Evolutionary conservation across 2,113 vertebrate species (phyloP), one percentile per base, ranked within the genome.

Genomic region (Syrrhaptes paradoxus): DNA sequence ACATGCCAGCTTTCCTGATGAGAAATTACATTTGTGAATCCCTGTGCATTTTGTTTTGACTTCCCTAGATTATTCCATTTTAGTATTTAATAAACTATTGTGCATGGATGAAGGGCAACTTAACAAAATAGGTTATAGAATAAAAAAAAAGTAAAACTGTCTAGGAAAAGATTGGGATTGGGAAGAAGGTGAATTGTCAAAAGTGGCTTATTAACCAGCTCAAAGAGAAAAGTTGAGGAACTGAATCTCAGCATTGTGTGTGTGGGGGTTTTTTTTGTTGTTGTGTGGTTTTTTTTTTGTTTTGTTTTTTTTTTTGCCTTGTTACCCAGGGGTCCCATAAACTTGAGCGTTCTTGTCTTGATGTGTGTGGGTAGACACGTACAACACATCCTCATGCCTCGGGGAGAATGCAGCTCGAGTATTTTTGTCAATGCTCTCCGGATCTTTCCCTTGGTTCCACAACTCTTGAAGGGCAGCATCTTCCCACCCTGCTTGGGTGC

Each of bases 301-400:
- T 36, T 36, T 36, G 36, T 7, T 7, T 36, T 49, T 55, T 85
- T 78, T 71, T 73, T 26, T 2, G 0, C 13, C 34, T 68, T 68
- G 15, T 83, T 77, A 19, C n/a, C 16, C 7, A 9, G 43, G 10
- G 10, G 24, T 68, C 22, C 41, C 73, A 3, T 73, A 29, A 80
- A 65, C 59, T 29, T 65, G 21, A 90, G 38, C 15, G 13, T 46
- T 63, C 6, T 2, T 55, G 32, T 52, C 32, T 45, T 80, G 52
- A 9, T 73, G 4, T 7, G 52, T 5, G 0, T 2, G 9, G 89
- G 63, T 10, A 61, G 31, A 59, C 7, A 4, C 1, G 4, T 49
- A 38, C 17, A 41, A 17, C 73, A 32, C 11, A 1, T 15, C 22
- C 31, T 66, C 6, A 0, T 65, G 45, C 68, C 73, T 32, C 0